Evolutionary conservation across 2,888 invertebrate species (phyloP).

Genomic region (Pristionchus maxplancki): DNA sequence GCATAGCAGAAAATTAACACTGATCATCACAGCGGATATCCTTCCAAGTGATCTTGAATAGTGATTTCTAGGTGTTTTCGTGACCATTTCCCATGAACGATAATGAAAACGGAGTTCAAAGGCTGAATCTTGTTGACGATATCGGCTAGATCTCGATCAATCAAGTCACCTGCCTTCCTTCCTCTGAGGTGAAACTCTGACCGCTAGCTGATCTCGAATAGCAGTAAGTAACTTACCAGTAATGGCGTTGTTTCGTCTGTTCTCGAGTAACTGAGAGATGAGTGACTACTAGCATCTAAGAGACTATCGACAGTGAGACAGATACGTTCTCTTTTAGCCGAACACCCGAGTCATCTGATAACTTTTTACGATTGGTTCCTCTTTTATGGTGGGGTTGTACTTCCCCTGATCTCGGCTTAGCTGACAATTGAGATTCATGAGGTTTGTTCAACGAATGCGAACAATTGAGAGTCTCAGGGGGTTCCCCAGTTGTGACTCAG

Average conservation of each 20-base stretch:
- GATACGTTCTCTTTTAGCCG: slow-evolving; percentile 9
- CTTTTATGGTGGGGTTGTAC: slow-evolving; percentile 15
- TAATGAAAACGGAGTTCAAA: neutral
- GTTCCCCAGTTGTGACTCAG: neutral
- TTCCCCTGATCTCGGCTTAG: slow-evolving; percentile 1
- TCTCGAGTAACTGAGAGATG: neutral
- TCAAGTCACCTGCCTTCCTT: neutral
- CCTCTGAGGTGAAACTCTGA: neutral
- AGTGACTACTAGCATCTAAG: neutral
- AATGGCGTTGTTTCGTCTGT: neutral
- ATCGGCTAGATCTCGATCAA: neutral
- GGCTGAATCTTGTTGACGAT: neutral
- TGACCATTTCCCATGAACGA: too few relatives aligned
- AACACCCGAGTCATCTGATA: slow-evolving; percentile 20
- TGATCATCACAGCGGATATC: neutral
- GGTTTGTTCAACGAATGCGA: neutral
- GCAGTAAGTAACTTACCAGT: neutral
- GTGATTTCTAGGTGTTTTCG: too few relatives aligned
- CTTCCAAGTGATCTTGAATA: too few relatives aligned
- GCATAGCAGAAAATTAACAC: neutral
- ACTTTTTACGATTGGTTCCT: slow-evolving; percentile 11
- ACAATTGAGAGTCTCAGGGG: neutral
- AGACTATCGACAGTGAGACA: neutral
- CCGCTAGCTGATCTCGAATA: neutral
- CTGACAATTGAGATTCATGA: neutral